phyloP scores from a whole-genome alignment of 2,888 invertebrate genomes.

The Lasioglossum pauxillum region DNA sequence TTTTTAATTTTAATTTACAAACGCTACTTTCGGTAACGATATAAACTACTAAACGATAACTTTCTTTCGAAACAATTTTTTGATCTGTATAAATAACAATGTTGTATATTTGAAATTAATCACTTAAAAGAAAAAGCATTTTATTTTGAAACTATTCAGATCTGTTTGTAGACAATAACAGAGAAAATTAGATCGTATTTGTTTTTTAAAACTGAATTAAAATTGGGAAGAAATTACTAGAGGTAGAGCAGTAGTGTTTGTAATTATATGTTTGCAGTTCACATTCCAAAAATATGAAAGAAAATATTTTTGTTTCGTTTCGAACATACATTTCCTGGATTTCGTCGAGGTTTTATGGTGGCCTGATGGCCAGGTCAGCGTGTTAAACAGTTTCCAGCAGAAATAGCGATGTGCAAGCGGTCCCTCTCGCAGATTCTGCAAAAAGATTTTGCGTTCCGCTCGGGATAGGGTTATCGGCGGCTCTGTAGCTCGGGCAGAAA shows the following conservation, averaged over 20 bases:
- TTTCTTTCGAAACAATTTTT: no score
- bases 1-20: no score
- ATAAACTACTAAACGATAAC: no score
- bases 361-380: background rate
- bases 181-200: no score
- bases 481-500: conserved; percentile 30
- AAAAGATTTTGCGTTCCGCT: conserved; percentile 37
- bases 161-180: no score
- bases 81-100: no score
- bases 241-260: background rate
- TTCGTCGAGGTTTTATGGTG: background rate
- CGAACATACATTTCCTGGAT: background rate
- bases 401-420: background rate
- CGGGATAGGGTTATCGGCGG: conserved; percentile 28
- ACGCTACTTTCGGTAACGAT: no score
- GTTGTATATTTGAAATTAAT: no score
- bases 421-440: conserved; percentile 10
- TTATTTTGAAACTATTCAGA: no score
- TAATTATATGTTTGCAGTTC: background rate
- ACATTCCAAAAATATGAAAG: background rate
- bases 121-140: no score
- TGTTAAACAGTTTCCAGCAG: background rate
- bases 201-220: no score
- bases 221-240: no score
- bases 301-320: background rate